These are phyloP conservation scores for Adrianichthys oophorus DNA, from an alignment of 2,797 vertebrate genomes.

Conservation along the genomic window DNA sequence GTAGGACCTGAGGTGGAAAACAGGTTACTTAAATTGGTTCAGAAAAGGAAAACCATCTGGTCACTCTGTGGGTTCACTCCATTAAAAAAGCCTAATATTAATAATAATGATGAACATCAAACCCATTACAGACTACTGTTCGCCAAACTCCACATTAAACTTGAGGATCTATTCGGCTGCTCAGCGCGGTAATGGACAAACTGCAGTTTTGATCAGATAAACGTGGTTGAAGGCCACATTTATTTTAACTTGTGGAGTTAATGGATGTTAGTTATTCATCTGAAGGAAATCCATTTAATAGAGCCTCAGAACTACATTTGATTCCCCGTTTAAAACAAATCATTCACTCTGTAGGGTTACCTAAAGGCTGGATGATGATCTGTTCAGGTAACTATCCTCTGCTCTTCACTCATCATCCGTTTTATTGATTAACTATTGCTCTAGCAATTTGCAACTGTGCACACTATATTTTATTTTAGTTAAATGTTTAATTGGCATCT, in stretches of 20 bases:
- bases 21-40: background rate
- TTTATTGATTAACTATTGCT: conserved; percentile 23
- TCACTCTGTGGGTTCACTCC: background rate
- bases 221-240: background rate
- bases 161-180: too few species aligned
- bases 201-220: background rate
- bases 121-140: background rate
- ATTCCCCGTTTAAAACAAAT: conserved; percentile 4
- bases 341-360: conserved; percentile 34
- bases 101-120: background rate
- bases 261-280: background rate
- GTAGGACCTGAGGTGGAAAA: conserved; percentile 77
- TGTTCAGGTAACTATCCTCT: conserved; percentile 36
- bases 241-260: background rate
- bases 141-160: too few species aligned
- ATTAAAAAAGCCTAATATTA: too few species aligned
- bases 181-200: background rate
- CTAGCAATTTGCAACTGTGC: conserved; percentile 13
- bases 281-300: background rate
- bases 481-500: too few species aligned
- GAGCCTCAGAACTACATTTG: background rate
- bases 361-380: conserved; percentile 45
- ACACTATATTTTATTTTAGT: too few species aligned
- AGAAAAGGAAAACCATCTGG: background rate
- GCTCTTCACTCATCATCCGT: conserved; percentile 25